Evolutionary conservation across 2,113 vertebrate species (phyloP), one percentile per base, ranked within the genome.

Genomic region (Tapirus terrestris): DNA sequence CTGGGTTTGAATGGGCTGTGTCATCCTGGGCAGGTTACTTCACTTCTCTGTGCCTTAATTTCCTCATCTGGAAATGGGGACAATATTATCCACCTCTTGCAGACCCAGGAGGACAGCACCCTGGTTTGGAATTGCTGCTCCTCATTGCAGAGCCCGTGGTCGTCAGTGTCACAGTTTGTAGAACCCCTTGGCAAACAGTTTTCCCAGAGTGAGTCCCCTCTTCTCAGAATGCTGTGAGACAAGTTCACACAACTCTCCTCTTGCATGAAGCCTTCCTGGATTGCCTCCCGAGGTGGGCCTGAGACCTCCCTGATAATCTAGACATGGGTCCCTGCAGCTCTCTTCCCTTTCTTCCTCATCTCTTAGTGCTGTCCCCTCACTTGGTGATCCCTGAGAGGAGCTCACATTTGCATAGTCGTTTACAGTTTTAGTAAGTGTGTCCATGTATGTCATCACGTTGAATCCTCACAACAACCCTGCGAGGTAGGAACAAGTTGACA

Each of bases 291-390:
- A 23, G 43, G 60, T 51, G 43, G 63, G 2, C 13, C 36, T 21
- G 8, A n/a, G 53, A 13, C 43, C 17, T 86, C 72, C 31, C 43
- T 33, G n/a, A 75, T 11, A 29, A 33, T 56, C 18, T 10, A 17
- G 53, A n/a, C 1, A 0, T 67, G 72, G 7, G 51, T 39, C n/a
- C 14, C 29, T 11, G 2, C 6, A 3, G 9, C 73, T 70, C 33
- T 65, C 23, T 70, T 5, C 27, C 29, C 23, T 70, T 85, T 70
- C 60, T 53, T 88, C 21, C 2, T 53, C 31, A 23, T 58, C 5
- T 7, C 23, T 68, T 48, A 45, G 14, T 75, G 53, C 36, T 72
- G 27, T 33, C 45, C 7, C 29, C 51, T 65, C 8, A 8, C 68
- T 25, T 11, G 5, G 4, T 8, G 31, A 23, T 33, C 27, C 45